Evolutionary conservation across 2,888 invertebrate species (phyloP).

Genomic region (Drosophila birchii): DNA sequence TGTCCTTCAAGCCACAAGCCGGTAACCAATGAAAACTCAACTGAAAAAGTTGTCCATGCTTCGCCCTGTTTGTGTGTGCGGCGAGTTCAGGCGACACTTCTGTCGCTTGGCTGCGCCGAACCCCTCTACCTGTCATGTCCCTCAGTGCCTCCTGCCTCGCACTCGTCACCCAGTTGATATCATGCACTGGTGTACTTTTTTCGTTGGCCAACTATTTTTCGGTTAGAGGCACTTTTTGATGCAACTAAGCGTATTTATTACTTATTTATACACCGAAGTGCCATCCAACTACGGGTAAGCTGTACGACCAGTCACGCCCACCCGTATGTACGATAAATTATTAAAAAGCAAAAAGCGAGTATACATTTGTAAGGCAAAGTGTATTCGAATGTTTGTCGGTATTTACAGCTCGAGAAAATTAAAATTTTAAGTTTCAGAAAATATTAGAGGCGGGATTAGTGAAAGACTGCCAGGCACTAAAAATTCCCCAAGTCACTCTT

Average conservation of each 20-base stretch:
- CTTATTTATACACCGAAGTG: slow-evolving; percentile 74
- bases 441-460: slow-evolving; percentile 34
- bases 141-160: slow-evolving; percentile 1
- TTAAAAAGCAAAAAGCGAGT: slow-evolving; percentile 45
- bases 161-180: slow-evolving; percentile 58
- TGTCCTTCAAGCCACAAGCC: slow-evolving; percentile 75
- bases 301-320: slow-evolving; percentile 40
- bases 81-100: slow-evolving; percentile 56
- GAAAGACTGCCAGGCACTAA: slow-evolving; percentile 21
- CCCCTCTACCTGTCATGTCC: slow-evolving; percentile 14
- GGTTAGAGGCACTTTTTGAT: slow-evolving; percentile 75
- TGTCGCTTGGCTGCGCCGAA: slow-evolving; percentile 40
- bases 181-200: slow-evolving; percentile 45
- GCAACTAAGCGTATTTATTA: slow-evolving; percentile 81
- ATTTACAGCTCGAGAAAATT: slow-evolving; percentile 19
- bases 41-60: slow-evolving; percentile 68
- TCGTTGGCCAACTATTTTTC: slow-evolving; percentile 70
- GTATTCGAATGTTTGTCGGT: slow-evolving; percentile 38
- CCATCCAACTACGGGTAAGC: slow-evolving; percentile 57
- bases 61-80: slow-evolving; percentile 27
- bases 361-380: slow-evolving; percentile 47
- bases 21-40: slow-evolving; percentile 79
- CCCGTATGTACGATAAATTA: slow-evolving; percentile 42
- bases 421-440: slow-evolving; percentile 20
- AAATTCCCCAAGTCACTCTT: slow-evolving; percentile 33